These are phyloP conservation scores for Sialis lutaria DNA, from an alignment of 2,888 invertebrate genomes.

Conservation along the genomic window DNA sequence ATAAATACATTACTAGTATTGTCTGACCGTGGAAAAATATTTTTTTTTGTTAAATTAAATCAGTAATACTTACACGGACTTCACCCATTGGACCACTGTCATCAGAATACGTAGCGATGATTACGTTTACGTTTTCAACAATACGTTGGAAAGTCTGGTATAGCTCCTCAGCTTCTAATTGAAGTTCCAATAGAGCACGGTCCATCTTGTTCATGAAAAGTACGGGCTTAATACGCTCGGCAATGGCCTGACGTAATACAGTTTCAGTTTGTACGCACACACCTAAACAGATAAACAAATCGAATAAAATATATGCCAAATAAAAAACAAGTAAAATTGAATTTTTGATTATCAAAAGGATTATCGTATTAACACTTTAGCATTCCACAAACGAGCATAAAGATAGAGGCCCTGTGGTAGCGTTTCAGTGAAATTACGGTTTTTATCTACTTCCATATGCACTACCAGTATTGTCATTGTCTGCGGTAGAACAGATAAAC, in stretches of 20 bases:
- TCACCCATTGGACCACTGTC: conserved; percentile 98
- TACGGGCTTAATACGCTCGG: conserved; percentile 98
- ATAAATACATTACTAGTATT: conserved; percentile 1
- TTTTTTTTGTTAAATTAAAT: background rate
- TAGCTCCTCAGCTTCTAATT: conserved; percentile 89
- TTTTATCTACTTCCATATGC: conserved; percentile 48
- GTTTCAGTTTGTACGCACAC: conserved; percentile 99
- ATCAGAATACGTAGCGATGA: conserved; percentile 97
- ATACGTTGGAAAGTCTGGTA: conserved; percentile 99
- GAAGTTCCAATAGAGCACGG: conserved; percentile 92
- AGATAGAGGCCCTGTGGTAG: conserved; percentile 65
- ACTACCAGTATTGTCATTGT: conserved; percentile 37
- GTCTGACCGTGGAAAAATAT: background rate
- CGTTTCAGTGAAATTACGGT: conserved; percentile 35
- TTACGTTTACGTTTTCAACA: conserved; percentile 99
- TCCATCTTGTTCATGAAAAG: conserved; percentile 99
- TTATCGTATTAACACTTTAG: conserved; percentile 27
- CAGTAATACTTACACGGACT: conserved; percentile 56
- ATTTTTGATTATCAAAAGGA: background rate
- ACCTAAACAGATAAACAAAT: conserved; percentile 37
- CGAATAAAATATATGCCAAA: background rate
- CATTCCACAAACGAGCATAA: conserved; percentile 54
- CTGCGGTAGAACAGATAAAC: conserved; percentile 7
- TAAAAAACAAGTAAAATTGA: conserved; percentile 1
- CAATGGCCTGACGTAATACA: conserved; percentile 98